Percentiles rank a stretch among this genome's conserved stretches.
These are phyloP conservation scores for Fistularia commersonii DNA, from an alignment of 2,797 vertebrate species.

Conservation along the genomic window DNA sequence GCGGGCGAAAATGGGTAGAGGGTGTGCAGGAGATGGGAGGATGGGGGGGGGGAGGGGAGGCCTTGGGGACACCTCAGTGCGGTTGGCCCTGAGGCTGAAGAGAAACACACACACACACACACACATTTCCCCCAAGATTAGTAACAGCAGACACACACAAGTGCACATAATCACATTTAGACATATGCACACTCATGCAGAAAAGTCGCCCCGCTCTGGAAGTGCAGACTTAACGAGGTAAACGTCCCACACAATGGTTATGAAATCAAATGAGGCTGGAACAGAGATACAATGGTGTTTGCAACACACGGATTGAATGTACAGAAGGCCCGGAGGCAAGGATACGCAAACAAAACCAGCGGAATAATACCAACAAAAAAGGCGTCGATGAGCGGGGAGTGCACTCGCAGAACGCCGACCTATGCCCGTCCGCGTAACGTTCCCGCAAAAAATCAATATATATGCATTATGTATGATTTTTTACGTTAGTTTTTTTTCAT, in stretches of 20 bases:
- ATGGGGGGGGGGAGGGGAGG: slow-evolving; percentile 1
- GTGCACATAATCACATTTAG: slow-evolving; percentile 43
- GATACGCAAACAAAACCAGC: not conserved
- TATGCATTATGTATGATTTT: too few relatives aligned
- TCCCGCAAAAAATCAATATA: too few relatives aligned
- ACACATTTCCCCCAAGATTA: slow-evolving; percentile 51
- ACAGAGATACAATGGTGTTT: slow-evolving; percentile 1
- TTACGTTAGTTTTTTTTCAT: too few relatives aligned
- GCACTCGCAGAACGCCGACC: too few relatives aligned
- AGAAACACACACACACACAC: slow-evolving; percentile 33
- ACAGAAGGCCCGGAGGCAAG: not conserved
- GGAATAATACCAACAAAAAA: too few relatives aligned
- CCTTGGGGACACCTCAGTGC: slow-evolving; percentile 40
- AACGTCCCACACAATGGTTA: slow-evolving; percentile 38
- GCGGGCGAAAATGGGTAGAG: slow-evolving; percentile 17
- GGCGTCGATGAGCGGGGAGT: too few relatives aligned
- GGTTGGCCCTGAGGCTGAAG: slow-evolving; percentile 37
- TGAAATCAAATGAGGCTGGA: slow-evolving; percentile 35
- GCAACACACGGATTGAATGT: slow-evolving; percentile 8
- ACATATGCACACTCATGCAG: slow-evolving; percentile 57
- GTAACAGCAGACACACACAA: slow-evolving; percentile 45
- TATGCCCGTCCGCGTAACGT: too few relatives aligned
- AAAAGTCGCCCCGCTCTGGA: slow-evolving; percentile 29
- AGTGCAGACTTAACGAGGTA: slow-evolving; percentile 48
- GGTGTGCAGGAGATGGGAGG: slow-evolving; percentile 9